Evolutionary conservation across 2,797 vertebrate genomes (phyloP).

Genomic region (Danio jaintianensis): DNA sequence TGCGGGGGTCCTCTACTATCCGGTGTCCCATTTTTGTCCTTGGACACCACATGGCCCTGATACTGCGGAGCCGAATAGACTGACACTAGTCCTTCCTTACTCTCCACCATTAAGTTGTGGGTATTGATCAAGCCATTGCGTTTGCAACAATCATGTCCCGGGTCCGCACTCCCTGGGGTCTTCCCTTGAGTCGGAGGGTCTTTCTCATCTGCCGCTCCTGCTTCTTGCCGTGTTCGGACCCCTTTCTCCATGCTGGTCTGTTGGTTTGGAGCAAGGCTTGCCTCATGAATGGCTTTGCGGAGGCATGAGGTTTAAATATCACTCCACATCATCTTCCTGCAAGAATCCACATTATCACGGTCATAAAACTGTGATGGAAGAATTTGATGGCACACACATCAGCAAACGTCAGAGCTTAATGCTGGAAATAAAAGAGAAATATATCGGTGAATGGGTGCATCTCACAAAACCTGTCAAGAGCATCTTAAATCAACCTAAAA

Average conservation of each 20-base stretch:
- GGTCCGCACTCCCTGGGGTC: constrained; percentile 28
- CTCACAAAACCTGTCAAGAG: not conserved
- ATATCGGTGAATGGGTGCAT: not conserved
- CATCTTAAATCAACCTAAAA: not conserved
- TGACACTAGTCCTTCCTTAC: constrained; percentile 81
- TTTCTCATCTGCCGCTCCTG: constrained; percentile 73
- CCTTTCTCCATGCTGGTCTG: constrained; percentile 77
- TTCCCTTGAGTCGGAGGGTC: constrained; percentile 70
- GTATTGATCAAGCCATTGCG: constrained; percentile 90
- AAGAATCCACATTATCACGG: constrained; percentile 43
- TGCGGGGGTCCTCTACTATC: constrained; percentile 77
- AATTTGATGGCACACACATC: not conserved
- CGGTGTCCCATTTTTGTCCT: constrained; percentile 61
- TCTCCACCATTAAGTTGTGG: constrained; percentile 80
- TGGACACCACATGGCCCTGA: constrained; percentile 76
- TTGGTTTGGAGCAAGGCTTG: constrained; percentile 41
- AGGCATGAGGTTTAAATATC: constrained; percentile 69
- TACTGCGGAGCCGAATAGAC: constrained; percentile 87
- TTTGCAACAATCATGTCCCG: constrained; percentile 70
- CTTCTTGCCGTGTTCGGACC: constrained; percentile 16
- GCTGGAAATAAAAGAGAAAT: not conserved
- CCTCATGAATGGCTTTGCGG: constrained; percentile 63
- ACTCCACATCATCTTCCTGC: constrained; percentile 76
- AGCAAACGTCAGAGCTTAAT: too few relatives aligned
- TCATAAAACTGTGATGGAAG: too few relatives aligned